These are phyloP conservation scores for Cyanoliseus patagonus DNA, from an alignment of 2,113 vertebrate species.

Conservation along the genomic window DNA sequence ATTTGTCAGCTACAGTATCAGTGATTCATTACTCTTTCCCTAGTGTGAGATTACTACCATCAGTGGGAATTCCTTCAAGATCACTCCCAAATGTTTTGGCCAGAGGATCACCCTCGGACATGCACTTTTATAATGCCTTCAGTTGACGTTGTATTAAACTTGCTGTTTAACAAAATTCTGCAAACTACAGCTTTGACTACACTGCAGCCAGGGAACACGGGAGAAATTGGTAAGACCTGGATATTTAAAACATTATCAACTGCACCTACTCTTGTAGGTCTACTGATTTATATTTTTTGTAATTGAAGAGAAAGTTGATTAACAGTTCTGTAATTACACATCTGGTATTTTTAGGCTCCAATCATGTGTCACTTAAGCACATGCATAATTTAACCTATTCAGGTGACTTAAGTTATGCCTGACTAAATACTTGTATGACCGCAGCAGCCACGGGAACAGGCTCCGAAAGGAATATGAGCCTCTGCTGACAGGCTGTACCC, in stretches of 20 bases:
- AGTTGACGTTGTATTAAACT: neutral
- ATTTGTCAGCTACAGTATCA: neutral
- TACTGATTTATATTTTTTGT: neutral
- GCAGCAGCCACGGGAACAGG: neutral
- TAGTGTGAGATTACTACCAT: neutral
- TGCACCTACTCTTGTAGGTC: neutral
- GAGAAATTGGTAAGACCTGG: neutral
- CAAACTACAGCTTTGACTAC: neutral
- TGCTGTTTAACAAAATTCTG: neutral
- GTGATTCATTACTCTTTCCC: neutral
- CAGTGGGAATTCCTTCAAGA: neutral
- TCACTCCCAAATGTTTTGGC: neutral
- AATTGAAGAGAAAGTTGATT: constrained; percentile 47
- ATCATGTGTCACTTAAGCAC: constrained; percentile 13
- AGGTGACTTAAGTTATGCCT: constrained; percentile 2
- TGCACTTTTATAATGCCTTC: neutral
- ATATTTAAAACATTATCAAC: constrained; percentile 24
- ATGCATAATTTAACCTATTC: constrained; percentile 8
- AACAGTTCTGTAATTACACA: constrained; percentile 50
- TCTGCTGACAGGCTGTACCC: neutral
- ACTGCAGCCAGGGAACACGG: neutral
- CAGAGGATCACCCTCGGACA: neutral
- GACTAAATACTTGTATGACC: neutral
- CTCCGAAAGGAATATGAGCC: neutral
- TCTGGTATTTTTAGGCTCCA: constrained; percentile 31